Base-by-base conservation (phyloP, 2,797 vertebrate genomes). In the Etheostoma nigrum region DNA sequence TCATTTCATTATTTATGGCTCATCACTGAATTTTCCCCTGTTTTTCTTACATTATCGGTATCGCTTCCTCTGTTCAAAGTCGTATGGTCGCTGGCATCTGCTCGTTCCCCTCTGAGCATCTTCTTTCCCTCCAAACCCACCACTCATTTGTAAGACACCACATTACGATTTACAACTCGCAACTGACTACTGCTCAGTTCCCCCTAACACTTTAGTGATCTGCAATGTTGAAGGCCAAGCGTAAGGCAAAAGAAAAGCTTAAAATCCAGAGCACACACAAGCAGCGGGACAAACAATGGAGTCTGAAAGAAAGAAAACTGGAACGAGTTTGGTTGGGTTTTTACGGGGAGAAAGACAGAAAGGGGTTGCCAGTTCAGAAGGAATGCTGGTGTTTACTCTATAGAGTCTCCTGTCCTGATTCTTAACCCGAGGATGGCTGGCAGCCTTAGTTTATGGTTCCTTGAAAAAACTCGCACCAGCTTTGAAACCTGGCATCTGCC, bases 361-460 rank as follows among this genome's bases (percentile, higher is more conserved):
- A 77, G 57, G 62, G 68, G 69, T 52, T 78, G 61, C 75, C 63
- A 71, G 67, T 69, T 76, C 61, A 80, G 53, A 33, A 83, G 91
- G 93, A 94, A 92, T 93, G 84, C 89, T 67, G 72, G 61, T 76
- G 78, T 94, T 94, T 92, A 88, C 87, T 90, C 83, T 13, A 81
- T 87, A 87, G 79, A 89, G 63, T 48, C 85, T 82, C 78, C 72
- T 74, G 84, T 72, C 79, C 82, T 76, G 63, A 78, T 90, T 84
- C 76, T 84, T 84, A 78, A 90, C 74, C 76, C 63, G 40, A 65
- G 55, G 74, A 81, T 82, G 9, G 27, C 89, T 92, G 89, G 89
- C 89, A 89, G 83, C 54, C 79, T 85, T 86, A 79, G 86, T 93
- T 93, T 76, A 83, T 82, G 68, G 44, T 18, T 70, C 58, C 76